These are phyloP conservation scores for Tricholaema leucomelas DNA, from an alignment of 2,113 vertebrate species.

Conservation along the genomic window DNA sequence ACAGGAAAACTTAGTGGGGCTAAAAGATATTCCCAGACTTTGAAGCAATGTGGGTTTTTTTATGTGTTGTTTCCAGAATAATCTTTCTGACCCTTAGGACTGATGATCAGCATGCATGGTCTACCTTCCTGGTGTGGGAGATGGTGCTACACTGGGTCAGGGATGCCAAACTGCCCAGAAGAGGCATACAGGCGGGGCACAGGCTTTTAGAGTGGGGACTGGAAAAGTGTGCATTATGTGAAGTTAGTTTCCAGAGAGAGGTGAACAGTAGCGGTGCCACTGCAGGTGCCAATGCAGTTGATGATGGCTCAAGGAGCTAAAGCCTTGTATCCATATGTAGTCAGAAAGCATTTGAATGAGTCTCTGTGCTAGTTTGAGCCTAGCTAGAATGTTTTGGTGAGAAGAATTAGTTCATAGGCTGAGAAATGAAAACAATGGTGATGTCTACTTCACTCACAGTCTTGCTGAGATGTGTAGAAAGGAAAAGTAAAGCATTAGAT, in stretches of 20 bases:
- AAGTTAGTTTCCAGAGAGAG: background rate
- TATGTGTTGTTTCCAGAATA: background rate
- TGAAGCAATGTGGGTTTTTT: background rate
- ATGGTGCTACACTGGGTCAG: accelerated
- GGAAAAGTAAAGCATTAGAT: no score
- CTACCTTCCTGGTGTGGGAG: background rate
- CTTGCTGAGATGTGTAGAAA: no score
- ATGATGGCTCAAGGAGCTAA: background rate
- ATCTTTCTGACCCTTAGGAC: background rate
- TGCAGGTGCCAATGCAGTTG: background rate
- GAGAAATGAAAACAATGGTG: no score
- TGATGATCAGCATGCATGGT: background rate
- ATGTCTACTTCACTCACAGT: no score
- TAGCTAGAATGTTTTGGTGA: no score
- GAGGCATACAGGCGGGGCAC: background rate
- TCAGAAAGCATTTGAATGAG: background rate
- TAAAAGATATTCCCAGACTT: background rate
- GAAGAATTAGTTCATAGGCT: no score
- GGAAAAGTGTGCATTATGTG: accelerated
- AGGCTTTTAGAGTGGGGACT: accelerated
- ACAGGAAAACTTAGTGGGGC: background rate
- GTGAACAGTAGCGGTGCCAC: background rate
- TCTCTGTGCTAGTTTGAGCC: no score
- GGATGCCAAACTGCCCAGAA: background rate
- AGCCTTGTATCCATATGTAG: background rate